A percentile compares a stretch with the other conserved stretches of the same genome.
These are phyloP conservation scores for Pagrus major DNA, from an alignment of 2,113 vertebrate species.

Conservation along the genomic window DNA sequence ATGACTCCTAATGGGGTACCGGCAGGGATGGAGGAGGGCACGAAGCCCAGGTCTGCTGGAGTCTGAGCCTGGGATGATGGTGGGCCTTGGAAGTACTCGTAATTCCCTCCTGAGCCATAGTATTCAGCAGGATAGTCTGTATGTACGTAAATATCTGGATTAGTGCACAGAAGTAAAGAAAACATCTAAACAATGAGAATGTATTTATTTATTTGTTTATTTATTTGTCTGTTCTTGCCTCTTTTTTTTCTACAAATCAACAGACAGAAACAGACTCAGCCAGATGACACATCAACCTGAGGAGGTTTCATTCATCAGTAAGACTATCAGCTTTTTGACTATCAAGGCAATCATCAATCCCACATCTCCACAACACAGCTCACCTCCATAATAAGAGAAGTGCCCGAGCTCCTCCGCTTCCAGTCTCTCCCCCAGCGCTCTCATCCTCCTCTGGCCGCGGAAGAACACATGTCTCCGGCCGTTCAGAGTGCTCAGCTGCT, in stretches of 20 bases:
- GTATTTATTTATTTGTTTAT: background rate
- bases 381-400: constrained; percentile 97
- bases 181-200: background rate
- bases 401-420: constrained; percentile 94
- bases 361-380: background rate
- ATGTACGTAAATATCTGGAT: constrained; percentile 23
- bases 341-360: background rate
- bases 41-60: constrained; percentile 94
- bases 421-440: constrained; percentile 93
- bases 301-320: background rate
- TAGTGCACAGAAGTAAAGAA: constrained; percentile 13
- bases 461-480: constrained; percentile 94
- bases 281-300: background rate
- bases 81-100: constrained; percentile 97
- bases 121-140: constrained; percentile 97
- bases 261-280: background rate
- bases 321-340: background rate
- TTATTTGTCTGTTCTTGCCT: background rate
- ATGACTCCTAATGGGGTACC: constrained; percentile 92
- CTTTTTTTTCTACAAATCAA: background rate
- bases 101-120: constrained; percentile 94
- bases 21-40: constrained; percentile 92
- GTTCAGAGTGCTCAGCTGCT: constrained; percentile 94
- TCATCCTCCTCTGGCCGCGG: constrained; percentile 94
- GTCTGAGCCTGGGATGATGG: constrained; percentile 96